A percentile compares a stretch with the other conserved stretches of the same genome.
phyloP scores from a whole-genome alignment of 37 sponge, comb jelly and placozoan species.

The Agelas oroides region DNA sequence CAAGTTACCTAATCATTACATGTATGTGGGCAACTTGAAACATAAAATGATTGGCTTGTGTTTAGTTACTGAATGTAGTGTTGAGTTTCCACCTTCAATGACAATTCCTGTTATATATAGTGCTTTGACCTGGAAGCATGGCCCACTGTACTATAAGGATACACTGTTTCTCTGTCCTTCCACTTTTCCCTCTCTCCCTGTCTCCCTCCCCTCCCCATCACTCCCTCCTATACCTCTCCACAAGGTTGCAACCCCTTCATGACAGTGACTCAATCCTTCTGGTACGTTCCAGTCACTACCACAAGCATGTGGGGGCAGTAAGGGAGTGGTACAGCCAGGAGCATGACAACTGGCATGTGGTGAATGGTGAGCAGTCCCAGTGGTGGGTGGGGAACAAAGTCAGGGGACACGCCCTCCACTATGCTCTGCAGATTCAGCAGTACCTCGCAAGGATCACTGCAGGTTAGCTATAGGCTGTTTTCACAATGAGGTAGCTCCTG shows the following conservation, averaged over 20 bases:
- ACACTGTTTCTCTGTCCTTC: too few species aligned
- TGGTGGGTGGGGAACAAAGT: conserved; percentile 83
- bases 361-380: conserved; percentile 79
- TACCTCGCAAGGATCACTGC: conserved; percentile 32
- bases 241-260: conserved; percentile 85
- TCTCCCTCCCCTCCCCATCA: too few species aligned
- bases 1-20: neutral
- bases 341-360: conserved; percentile 83
- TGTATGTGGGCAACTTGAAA: too few species aligned
- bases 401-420: conserved; percentile 53
- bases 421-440: conserved; percentile 61
- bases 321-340: conserved; percentile 69
- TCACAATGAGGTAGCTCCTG: too few species aligned
- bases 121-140: too few species aligned
- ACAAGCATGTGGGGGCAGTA: conserved; percentile 66
- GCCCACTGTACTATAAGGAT: neutral
- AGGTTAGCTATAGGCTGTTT: conserved; percentile 31
- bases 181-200: too few species aligned
- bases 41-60: too few species aligned
- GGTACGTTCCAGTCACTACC: conserved; percentile 54
- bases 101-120: too few species aligned
- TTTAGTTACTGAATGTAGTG: too few species aligned
- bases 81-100: too few species aligned
- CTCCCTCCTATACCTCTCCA: too few species aligned
- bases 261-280: conserved; percentile 73